A percentile compares a stretch with the other conserved stretches of the same genome.
Evolutionary conservation across 2,888 invertebrate genomes (phyloP).

Genomic region (Epinotia nisella): DNA sequence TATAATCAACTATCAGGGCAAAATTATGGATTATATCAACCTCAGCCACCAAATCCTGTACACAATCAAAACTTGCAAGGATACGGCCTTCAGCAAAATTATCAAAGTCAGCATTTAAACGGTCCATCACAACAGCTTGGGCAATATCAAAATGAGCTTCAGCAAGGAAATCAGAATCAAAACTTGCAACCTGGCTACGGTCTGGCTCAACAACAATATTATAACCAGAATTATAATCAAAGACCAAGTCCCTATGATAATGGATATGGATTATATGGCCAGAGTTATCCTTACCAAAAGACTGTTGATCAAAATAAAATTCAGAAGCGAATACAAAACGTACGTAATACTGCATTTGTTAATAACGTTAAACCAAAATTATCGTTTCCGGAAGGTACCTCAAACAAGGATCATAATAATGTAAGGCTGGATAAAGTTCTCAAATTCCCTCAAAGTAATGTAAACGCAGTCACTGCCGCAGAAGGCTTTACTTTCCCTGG

Average conservation of each 20-base stretch:
- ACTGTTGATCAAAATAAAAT: slow-evolving; percentile 51
- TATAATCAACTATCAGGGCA: slow-evolving; percentile 63
- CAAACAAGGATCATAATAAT: slow-evolving; percentile 31
- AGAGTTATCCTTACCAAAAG: slow-evolving; percentile 56
- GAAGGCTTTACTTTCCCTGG: slow-evolving; percentile 53
- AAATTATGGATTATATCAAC: slow-evolving; percentile 36
- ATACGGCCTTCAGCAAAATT: slow-evolving; percentile 21
- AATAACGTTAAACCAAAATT: slow-evolving; percentile 56
- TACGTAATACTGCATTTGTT: slow-evolving; percentile 52
- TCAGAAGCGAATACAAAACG: slow-evolving; percentile 71
- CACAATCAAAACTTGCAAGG: slow-evolving; percentile 38
- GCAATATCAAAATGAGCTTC: slow-evolving; percentile 16
- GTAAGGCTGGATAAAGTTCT: slow-evolving; percentile 50
- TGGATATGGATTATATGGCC: slow-evolving; percentile 52
- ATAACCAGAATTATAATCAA: slow-evolving; percentile 45
- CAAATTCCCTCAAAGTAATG: slow-evolving; percentile 52
- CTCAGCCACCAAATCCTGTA: slow-evolving; percentile 41
- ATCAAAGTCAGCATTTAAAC: slow-evolving; percentile 21
- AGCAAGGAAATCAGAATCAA: slow-evolving; percentile 10
- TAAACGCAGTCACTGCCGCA: slow-evolving; percentile 40
- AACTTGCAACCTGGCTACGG: not conserved
- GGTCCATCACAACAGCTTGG: slow-evolving; percentile 5
- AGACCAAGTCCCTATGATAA: slow-evolving; percentile 47
- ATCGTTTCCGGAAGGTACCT: slow-evolving; percentile 62
- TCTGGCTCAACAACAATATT: slow-evolving; percentile 13